Percentiles rank a stretch among this genome's conserved stretches.
These are phyloP conservation scores for Alectura lathami DNA, from an alignment of 2,113 vertebrate genomes.

Conservation along the genomic window DNA sequence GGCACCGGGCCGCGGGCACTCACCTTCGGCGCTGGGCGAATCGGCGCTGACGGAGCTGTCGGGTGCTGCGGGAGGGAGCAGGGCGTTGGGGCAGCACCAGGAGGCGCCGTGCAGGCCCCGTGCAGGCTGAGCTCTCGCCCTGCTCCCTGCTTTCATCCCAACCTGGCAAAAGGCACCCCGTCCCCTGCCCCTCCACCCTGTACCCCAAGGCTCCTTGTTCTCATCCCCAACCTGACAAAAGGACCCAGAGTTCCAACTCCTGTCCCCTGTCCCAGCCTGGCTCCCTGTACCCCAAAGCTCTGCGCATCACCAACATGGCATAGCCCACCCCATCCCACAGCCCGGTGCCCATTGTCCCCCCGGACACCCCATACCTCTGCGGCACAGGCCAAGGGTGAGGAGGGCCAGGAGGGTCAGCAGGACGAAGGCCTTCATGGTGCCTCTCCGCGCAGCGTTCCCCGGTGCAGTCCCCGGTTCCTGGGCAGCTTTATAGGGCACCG, in stretches of 20 bases:
- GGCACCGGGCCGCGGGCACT: rapidly evolving
- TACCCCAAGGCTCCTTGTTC: no score
- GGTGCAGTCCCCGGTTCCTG: neutral
- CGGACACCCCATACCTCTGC: neutral
- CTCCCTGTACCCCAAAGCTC: no score
- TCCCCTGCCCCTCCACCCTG: no score
- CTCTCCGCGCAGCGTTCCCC: neutral
- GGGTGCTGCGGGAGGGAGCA: rapidly evolving
- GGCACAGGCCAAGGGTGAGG: constrained; percentile 34
- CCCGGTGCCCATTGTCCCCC: rapidly evolving
- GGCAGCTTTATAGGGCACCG: constrained; percentile 45
- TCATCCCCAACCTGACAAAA: no score
- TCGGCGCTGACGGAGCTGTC: neutral
- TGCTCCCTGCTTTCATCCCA: neutral
- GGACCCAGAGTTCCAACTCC: no score
- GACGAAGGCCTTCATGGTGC: constrained; percentile 48
- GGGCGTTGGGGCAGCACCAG: no score
- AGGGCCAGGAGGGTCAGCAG: constrained; percentile 60
- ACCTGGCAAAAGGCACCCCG: rapidly evolving
- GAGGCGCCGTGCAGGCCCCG: no score
- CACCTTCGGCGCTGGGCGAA: constrained; percentile 39
- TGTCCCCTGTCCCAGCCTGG: no score
- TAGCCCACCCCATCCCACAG: neutral
- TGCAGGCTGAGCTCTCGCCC: neutral
- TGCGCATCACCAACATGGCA: neutral